A percentile compares a stretch with the other conserved stretches of the same genome.
Evolutionary conservation across 2,888 invertebrate species (phyloP).

Genomic region (Trichacis sp.): DNA sequence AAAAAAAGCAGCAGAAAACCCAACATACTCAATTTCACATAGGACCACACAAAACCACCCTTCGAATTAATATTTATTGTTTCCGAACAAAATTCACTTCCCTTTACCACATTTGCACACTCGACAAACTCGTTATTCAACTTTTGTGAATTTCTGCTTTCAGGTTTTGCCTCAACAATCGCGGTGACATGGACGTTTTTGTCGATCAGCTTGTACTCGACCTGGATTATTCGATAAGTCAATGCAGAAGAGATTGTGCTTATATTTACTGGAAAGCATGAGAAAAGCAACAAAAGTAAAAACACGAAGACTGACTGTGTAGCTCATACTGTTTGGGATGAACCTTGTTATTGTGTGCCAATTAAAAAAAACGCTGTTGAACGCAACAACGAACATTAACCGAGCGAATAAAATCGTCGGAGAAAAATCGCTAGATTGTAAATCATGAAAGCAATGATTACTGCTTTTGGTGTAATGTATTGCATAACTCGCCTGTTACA

Average conservation of each 20-base stretch:
- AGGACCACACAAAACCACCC: too few relatives aligned
- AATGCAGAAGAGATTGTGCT: neutral
- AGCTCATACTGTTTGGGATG: conserved; percentile 55
- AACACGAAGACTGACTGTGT: conserved; percentile 58
- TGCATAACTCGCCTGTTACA: conserved; percentile 46
- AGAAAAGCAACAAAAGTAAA: conserved; percentile 26
- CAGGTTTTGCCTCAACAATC: conserved; percentile 50
- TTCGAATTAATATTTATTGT: too few relatives aligned
- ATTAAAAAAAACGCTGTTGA: conserved; percentile 36
- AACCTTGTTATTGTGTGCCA: conserved; percentile 53
- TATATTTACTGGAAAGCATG: too few relatives aligned
- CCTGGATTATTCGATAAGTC: conserved; percentile 59
- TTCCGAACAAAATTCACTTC: too few relatives aligned
- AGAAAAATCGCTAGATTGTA: conserved; percentile 25
- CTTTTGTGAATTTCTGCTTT: conserved; percentile 43
- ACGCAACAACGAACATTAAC: neutral
- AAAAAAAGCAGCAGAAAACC: too few relatives aligned
- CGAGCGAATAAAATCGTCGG: neutral
- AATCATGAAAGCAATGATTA: conserved; percentile 59
- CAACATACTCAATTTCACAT: too few relatives aligned
- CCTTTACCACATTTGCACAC: too few relatives aligned
- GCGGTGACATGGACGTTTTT: conserved; percentile 49
- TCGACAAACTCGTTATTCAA: too few relatives aligned
- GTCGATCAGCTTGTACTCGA: conserved; percentile 47
- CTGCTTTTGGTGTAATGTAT: conserved; percentile 65